A percentile compares a stretch with the other conserved stretches of the same genome.
Conservation (phyloP, 1,140 invertebrate species). For the Plectrocnemia conspersa region DNA sequence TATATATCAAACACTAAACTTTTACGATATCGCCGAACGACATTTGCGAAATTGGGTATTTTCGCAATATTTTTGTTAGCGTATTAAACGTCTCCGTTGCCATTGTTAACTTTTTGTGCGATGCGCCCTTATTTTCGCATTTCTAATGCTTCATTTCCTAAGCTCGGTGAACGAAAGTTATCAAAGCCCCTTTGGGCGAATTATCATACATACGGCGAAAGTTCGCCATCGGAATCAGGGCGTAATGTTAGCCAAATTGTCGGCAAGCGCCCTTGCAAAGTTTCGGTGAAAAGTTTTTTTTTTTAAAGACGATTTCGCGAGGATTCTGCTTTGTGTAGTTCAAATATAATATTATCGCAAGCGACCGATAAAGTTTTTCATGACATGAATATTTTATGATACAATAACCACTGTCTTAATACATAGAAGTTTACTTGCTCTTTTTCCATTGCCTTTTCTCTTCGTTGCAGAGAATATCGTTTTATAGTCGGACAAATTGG, state of each 20-base stretch:
- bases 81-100: too few relatives aligned
- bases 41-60: too few relatives aligned
- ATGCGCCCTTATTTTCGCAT: background rate
- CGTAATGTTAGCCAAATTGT: slow-evolving; percentile 1
- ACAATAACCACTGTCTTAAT: slow-evolving; percentile 6
- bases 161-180: background rate
- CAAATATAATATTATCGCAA: background rate
- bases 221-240: slow-evolving; percentile 2
- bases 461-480: too few relatives aligned
- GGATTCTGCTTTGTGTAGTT: background rate
- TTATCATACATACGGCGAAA: slow-evolving; percentile 10
- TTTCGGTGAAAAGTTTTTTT: too few relatives aligned
- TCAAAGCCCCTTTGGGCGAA: background rate
- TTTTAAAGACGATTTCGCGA: slow-evolving; percentile 1
- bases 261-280: background rate
- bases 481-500: too few relatives aligned
- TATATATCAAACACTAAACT: too few relatives aligned
- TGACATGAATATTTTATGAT: slow-evolving; percentile 9
- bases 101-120: too few relatives aligned
- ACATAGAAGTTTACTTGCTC: too few relatives aligned
- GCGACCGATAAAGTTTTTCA: slow-evolving; percentile 7
- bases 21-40: too few relatives aligned
- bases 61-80: too few relatives aligned
- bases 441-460: too few relatives aligned
- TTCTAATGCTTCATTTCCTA: slow-evolving; percentile 7